These are phyloP conservation scores for Drusus annulatus DNA, from an alignment of 1,140 invertebrate species.

Conservation along the genomic window DNA sequence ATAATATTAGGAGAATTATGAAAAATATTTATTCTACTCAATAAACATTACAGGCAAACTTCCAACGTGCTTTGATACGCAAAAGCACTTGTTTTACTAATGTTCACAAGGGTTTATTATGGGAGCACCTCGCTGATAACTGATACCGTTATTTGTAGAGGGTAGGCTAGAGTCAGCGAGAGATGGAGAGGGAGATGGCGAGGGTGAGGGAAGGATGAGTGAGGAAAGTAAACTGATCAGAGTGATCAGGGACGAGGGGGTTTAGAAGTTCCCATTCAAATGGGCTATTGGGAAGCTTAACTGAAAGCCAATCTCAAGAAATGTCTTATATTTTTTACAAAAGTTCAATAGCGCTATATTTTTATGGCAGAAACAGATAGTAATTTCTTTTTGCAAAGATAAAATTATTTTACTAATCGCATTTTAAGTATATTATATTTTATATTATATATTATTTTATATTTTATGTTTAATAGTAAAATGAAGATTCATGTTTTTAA, in stretches of 20 bases:
- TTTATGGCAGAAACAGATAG: too few species aligned
- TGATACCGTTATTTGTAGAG: conserved; percentile 20
- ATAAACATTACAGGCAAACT: neutral
- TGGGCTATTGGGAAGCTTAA: conserved; percentile 18
- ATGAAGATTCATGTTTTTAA: too few species aligned
- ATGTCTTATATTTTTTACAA: neutral
- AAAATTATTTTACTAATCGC: too few species aligned
- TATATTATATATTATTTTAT: too few species aligned
- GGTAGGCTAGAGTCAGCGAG: neutral
- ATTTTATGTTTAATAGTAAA: too few species aligned
- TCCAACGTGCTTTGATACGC: neutral
- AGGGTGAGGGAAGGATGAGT: neutral
- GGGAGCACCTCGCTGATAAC: neutral
- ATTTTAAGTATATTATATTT: too few species aligned
- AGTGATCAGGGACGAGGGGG: conserved; percentile 7
- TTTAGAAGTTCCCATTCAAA: conserved; percentile 30
- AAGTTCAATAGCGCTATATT: neutral
- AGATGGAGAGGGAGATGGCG: neutral
- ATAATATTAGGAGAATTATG: too few species aligned
- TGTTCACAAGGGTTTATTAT: conserved; percentile 21
- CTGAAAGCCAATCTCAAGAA: neutral
- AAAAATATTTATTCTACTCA: too few species aligned
- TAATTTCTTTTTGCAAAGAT: too few species aligned
- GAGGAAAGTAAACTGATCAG: neutral
- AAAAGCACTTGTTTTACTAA: conserved; percentile 11